Base-by-base conservation (phyloP, 2,113 vertebrate species). In the Neogobius melanostomus region DNA sequence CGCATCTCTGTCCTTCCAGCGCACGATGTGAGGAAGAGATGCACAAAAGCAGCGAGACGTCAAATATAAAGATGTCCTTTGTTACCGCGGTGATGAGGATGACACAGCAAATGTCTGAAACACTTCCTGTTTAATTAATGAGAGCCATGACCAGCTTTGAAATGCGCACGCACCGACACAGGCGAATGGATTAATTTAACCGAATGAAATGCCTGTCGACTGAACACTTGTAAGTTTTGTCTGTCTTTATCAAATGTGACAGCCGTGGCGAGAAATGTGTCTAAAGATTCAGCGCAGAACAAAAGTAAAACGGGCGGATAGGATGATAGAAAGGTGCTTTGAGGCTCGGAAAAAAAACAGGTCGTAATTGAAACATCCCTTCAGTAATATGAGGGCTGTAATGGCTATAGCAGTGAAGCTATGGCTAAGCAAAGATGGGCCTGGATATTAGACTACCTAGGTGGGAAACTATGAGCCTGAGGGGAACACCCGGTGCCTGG, bases 241-340 rank as follows among this genome's bases (percentile, higher is more conserved):
- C 61, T 47, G 61, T 60, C 74, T 75, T 14, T 1, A 0, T 52
- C 81, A 77, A 69, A 69, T 84, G 79, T 74, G 71, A 44, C 36
- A 45, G 36, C 42, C 14, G 6, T n/a, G n/a, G 36, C 59, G 46
- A 49, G 68, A 46, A 71, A 71, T n/a, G 56, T 54, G 62, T 7
- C 16, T 11, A 12, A 59, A n/a, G 45, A 71, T 77, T 77, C 72
- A 68, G 49, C 75, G 47, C 59, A 71, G 69, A 64, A 76, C 46
- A 60, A n/a, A 57, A 48, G 28, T 10, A 68, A 76, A 61, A 61
- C 10, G 53, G 10, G 51, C 8, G 14, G 56, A 59, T 14, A 12
- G 54, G 54, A 36, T 57, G 54, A 28, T 36, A 42, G 21, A 14
- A 5, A 57, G 6, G 21, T 12, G 17, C 1, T 2, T 10, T 10